Evolutionary conservation across 2,113 vertebrate species (phyloP).

Genomic region (Ictidomys tridecemlineatus): DNA sequence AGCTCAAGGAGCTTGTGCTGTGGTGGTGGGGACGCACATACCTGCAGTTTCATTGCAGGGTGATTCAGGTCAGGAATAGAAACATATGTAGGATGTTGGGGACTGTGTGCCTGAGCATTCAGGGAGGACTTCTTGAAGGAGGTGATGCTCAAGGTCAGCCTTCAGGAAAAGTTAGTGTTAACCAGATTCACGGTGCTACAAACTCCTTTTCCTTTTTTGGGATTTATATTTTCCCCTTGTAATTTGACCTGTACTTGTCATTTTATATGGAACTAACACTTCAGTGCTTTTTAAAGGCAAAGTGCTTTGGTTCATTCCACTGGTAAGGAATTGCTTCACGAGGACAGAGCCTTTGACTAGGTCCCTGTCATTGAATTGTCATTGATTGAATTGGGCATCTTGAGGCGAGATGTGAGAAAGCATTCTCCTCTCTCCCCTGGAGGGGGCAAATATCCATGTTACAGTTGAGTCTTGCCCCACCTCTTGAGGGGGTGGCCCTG

Average conservation of each 20-base stretch:
- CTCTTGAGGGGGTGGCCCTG: not conserved
- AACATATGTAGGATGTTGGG: not conserved
- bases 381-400: not conserved
- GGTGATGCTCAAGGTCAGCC: not conserved
- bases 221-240: not conserved
- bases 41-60: not conserved
- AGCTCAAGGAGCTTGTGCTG: not conserved
- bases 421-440: not conserved
- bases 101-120: not conserved
- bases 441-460: slow-evolving; percentile 1
- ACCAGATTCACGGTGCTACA: not conserved
- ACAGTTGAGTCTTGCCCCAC: not conserved
- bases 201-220: not conserved
- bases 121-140: not conserved
- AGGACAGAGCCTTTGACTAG: not conserved
- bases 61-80: not conserved
- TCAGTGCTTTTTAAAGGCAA: not conserved
- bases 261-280: not conserved
- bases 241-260: not conserved
- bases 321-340: not conserved
- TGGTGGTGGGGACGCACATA: not conserved
- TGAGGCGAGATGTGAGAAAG: not conserved
- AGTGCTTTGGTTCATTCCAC: not conserved
- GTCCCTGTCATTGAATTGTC: not conserved
- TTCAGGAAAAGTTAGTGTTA: not conserved